phyloP scores from a whole-genome alignment of 2,113 vertebrate species.

The Xiphophorus couchianus region DNA sequence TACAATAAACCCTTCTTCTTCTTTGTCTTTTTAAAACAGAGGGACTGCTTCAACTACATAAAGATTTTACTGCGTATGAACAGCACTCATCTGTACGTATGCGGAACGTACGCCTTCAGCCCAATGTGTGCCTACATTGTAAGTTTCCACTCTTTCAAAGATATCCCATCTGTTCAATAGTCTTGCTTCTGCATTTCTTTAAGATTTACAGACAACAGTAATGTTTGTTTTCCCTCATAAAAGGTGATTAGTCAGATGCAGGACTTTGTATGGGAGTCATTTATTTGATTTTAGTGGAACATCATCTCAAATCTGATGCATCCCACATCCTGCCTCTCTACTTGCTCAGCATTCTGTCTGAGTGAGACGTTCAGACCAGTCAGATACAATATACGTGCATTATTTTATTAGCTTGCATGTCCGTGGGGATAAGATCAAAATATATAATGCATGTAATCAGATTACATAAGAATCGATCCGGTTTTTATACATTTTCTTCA shows the following conservation, averaged over 20 bases:
- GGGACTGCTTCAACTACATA: constrained; percentile 97
- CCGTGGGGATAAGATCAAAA: constrained; percentile 58
- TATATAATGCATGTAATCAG: constrained; percentile 60
- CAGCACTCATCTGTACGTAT: constrained; percentile 90
- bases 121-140: constrained; percentile 92
- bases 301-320: constrained; percentile 32
- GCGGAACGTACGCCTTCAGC: constrained; percentile 95
- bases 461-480: constrained; percentile 51
- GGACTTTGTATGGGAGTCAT: constrained; percentile 16
- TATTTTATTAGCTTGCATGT: constrained; percentile 57
- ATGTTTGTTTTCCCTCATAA: constrained; percentile 18
- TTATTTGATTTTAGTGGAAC: constrained; percentile 50
- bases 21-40: constrained; percentile 76
- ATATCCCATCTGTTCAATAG: constrained; percentile 4
- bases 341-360: constrained; percentile 55
- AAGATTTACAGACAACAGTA: constrained; percentile 38
- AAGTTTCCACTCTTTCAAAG: constrained; percentile 66
- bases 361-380: constrained; percentile 19
- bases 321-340: constrained; percentile 54
- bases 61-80: constrained; percentile 92
- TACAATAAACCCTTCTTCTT: neutral
- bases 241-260: constrained; percentile 17
- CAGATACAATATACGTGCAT: constrained; percentile 54
- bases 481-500: constrained; percentile 42
- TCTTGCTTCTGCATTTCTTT: constrained; percentile 11